Conservation (phyloP, 2,888 invertebrate species). For the Sthenelais limicola region DNA sequence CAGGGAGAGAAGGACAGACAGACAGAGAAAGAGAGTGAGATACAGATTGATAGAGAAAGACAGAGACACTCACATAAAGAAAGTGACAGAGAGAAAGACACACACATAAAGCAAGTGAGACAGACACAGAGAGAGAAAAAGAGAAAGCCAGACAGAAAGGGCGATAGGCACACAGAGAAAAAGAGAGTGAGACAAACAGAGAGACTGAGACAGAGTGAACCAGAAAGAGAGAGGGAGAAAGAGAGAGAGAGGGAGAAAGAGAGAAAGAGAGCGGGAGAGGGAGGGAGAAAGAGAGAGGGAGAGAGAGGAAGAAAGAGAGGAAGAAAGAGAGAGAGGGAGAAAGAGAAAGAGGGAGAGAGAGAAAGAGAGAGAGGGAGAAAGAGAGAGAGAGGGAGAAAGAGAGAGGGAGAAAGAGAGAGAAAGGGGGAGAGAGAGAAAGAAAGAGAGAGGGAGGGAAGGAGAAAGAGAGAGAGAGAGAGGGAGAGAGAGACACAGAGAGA, state of each 20-base stretch:
- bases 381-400: not conserved
- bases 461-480: not conserved
- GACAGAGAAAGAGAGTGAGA: too few relatives aligned
- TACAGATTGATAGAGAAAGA: too few relatives aligned
- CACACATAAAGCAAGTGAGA: too few relatives aligned
- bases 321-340: not conserved
- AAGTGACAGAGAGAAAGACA: too few relatives aligned
- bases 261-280: not conserved
- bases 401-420: not conserved
- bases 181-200: constrained; percentile 1
- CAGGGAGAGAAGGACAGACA: too few relatives aligned
- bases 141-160: too few relatives aligned
- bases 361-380: not conserved
- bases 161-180: not conserved
- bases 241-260: not conserved
- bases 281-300: not conserved
- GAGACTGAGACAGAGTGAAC: not conserved
- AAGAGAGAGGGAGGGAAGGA: not conserved
- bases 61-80: too few relatives aligned
- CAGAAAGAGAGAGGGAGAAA: not conserved
- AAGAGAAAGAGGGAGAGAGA: not conserved
- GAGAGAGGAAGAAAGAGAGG: not conserved
- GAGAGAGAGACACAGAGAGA: not conserved
- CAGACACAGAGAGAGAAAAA: too few relatives aligned
- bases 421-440: not conserved